Evolutionary conservation across 2,888 invertebrate genomes (phyloP).

Genomic region (Apamea epomidion): DNA sequence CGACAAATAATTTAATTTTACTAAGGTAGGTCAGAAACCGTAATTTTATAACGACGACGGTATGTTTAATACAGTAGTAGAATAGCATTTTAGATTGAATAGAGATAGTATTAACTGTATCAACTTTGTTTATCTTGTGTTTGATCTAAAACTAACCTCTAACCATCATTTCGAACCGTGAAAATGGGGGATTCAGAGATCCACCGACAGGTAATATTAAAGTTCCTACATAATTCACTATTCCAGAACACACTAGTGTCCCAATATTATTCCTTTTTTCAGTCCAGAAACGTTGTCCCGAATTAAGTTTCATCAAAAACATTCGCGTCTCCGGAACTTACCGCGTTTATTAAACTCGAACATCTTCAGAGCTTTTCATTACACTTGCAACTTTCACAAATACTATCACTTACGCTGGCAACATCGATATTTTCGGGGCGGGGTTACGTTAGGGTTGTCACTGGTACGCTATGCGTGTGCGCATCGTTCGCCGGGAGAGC

Average conservation of each 20-base stretch:
- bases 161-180: not conserved
- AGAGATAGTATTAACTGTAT: slow-evolving; percentile 13
- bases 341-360: slow-evolving; percentile 46
- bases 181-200: slow-evolving; percentile 13
- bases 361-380: slow-evolving; percentile 60
- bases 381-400: slow-evolving; percentile 65
- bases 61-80: not conserved
- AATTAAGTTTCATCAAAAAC: slow-evolving; percentile 16
- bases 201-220: not conserved
- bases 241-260: not conserved
- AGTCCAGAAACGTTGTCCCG: not conserved
- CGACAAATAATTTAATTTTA: slow-evolving; percentile 9
- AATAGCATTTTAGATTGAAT: slow-evolving; percentile 28
- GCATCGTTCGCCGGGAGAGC: slow-evolving; percentile 84
- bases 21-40: not conserved
- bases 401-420: slow-evolving; percentile 66
- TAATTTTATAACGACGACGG: not conserved
- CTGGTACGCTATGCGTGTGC: slow-evolving; percentile 76
- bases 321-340: slow-evolving; percentile 46
- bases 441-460: slow-evolving; percentile 71
- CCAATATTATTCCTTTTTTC: slow-evolving; percentile 1
- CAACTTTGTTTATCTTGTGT: slow-evolving; percentile 44
- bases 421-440: slow-evolving; percentile 65
- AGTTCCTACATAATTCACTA: not conserved
- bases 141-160: slow-evolving; percentile 40